These are phyloP conservation scores for Grantiella picta DNA, from an alignment of 2,113 vertebrate genomes.

Conservation along the genomic window DNA sequence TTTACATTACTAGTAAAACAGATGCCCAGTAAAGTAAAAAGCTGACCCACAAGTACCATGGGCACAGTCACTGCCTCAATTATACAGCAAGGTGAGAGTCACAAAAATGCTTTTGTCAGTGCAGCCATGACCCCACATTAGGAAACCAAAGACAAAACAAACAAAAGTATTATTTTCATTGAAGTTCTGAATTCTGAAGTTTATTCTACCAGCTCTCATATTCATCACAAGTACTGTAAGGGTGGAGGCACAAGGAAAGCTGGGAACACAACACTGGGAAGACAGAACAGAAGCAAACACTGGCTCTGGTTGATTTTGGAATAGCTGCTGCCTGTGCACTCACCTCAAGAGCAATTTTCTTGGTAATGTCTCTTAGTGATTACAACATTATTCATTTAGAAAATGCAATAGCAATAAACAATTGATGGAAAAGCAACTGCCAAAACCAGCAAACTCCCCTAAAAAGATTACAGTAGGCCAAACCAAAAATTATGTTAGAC, in stretches of 20 bases:
- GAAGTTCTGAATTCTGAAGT: background rate
- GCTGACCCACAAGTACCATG: background rate
- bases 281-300: background rate
- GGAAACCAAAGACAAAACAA: background rate
- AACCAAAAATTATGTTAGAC: background rate
- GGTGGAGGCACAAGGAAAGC: background rate
- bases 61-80: background rate
- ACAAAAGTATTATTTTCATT: background rate
- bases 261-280: background rate
- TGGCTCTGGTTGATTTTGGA: background rate
- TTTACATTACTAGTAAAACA: background rate
- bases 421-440: background rate
- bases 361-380: background rate
- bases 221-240: background rate
- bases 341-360: background rate
- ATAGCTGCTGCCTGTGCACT: background rate
- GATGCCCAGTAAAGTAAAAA: background rate
- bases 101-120: background rate
- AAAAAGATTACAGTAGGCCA: background rate
- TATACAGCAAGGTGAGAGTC: background rate
- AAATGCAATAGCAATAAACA: background rate
- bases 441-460: background rate
- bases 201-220: background rate
- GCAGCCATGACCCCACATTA: background rate
- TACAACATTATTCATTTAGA: background rate